These are phyloP conservation scores for Ditylenchus dipsaci DNA, from an alignment of 1,140 invertebrate genomes.

Conservation along the genomic window DNA sequence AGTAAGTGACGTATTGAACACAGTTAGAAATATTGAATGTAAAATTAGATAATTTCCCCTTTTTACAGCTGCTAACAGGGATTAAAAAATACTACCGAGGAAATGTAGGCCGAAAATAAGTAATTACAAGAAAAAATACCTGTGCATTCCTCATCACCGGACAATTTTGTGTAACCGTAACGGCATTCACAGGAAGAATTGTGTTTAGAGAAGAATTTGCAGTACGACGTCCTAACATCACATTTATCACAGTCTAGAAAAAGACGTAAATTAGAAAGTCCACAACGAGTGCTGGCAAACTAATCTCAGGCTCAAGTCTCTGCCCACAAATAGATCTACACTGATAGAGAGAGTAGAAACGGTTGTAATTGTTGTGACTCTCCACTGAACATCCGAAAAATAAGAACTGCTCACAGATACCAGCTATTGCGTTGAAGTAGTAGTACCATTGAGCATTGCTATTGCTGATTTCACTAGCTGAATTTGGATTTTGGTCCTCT, in stretches of 20 bases:
- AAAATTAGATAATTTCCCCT: too few species aligned
- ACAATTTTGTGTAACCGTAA: slow-evolving; percentile 40
- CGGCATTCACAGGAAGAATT: slow-evolving; percentile 50
- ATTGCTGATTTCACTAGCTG: not conserved
- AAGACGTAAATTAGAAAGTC: too few species aligned
- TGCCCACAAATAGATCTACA: slow-evolving; percentile 43
- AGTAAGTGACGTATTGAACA: too few species aligned
- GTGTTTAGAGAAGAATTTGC: slow-evolving; percentile 44
- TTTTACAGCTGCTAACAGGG: too few species aligned
- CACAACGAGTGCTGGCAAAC: too few species aligned
- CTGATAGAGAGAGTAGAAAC: slow-evolving; percentile 46
- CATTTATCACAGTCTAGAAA: slow-evolving; percentile 47
- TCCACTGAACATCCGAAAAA: slow-evolving; percentile 52
- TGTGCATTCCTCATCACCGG: slow-evolving; percentile 10
- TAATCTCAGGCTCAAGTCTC: not conserved
- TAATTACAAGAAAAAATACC: too few species aligned
- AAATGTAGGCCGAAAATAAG: too few species aligned
- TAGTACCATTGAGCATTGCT: slow-evolving; percentile 51
- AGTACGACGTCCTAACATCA: slow-evolving; percentile 46
- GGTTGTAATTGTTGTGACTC: slow-evolving; percentile 44
- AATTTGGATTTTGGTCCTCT: not conserved
- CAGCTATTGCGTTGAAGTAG: slow-evolving; percentile 41
- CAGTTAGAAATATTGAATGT: too few species aligned
- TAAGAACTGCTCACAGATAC: slow-evolving; percentile 42
- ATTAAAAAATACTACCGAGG: too few species aligned